These are phyloP conservation scores for Carollia perspicillata DNA, from an alignment of 2,113 vertebrate species.

Conservation along the genomic window DNA sequence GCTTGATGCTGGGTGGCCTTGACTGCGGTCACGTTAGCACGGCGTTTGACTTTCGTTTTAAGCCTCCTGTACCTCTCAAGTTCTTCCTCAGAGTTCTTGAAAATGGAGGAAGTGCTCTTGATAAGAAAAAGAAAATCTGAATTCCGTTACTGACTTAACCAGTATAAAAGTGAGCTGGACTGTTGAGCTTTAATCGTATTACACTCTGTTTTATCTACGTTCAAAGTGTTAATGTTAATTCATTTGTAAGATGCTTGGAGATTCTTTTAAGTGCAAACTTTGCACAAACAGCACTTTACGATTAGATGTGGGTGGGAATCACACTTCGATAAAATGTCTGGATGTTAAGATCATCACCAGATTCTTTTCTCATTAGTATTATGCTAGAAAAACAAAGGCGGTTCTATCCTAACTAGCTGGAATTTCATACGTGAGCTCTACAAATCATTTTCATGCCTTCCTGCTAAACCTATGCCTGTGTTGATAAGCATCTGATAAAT, in stretches of 20 bases:
- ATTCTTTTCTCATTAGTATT: background rate
- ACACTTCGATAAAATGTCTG: background rate
- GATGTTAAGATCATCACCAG: background rate
- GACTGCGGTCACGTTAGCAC: background rate
- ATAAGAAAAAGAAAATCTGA: background rate
- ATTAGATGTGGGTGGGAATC: background rate
- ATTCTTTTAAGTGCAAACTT: background rate
- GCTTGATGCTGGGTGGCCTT: background rate
- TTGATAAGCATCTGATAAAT: slow-evolving; percentile 27
- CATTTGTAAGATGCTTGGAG: background rate
- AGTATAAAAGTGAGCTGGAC: background rate
- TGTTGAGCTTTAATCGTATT: background rate
- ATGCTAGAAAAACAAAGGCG: background rate
- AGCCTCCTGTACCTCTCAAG: background rate
- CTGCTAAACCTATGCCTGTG: background rate
- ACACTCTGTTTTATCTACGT: background rate
- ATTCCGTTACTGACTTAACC: background rate
- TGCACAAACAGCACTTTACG: background rate
- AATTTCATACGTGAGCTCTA: background rate
- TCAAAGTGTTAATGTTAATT: background rate
- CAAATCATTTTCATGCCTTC: background rate
- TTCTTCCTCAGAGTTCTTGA: background rate
- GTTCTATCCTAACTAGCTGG: background rate
- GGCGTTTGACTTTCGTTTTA: background rate
- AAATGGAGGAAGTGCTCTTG: background rate